Evolutionary conservation across 2,888 invertebrate genomes (phyloP).

Genomic region (Imbricaverruca yamaguchii): DNA sequence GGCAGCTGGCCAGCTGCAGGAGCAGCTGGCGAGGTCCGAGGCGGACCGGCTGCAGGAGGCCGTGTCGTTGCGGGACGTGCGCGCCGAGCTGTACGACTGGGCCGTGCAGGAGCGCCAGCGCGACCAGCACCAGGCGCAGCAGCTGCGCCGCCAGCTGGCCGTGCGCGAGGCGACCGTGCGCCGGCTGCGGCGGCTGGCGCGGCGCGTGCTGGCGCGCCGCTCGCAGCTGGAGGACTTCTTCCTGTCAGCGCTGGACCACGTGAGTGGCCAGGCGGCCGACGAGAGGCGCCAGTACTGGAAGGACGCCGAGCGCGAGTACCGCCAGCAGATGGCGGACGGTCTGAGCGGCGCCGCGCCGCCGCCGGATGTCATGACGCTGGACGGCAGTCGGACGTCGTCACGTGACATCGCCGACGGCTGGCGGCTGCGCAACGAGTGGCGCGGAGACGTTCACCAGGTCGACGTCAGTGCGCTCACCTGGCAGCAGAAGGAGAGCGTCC

Average conservation of each 20-base stretch:
- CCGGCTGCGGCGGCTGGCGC: constrained; percentile 3
- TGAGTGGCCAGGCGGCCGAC: not conserved
- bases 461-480: constrained; percentile 1
- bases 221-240: constrained; percentile 17
- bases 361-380: not conserved
- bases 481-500: constrained; percentile 16
- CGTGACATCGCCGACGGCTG: not conserved
- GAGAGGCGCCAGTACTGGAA: not conserved
- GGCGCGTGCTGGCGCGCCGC: constrained; percentile 14
- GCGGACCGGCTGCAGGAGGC: constrained; percentile 11
- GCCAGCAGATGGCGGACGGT: not conserved
- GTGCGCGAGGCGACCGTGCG: not conserved
- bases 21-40: not conserved
- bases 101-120: constrained; percentile 2
- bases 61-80: constrained; percentile 9
- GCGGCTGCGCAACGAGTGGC: not conserved
- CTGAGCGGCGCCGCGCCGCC: not conserved
- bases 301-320: not conserved
- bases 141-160: not conserved
- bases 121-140: not conserved
- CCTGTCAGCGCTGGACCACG: constrained; percentile 8
- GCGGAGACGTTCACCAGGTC: not conserved
- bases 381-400: not conserved
- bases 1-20: not conserved
- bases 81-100: constrained; percentile 20